phyloP scores from a whole-genome alignment of 2,888 invertebrate species.

The Andrena marginata region DNA sequence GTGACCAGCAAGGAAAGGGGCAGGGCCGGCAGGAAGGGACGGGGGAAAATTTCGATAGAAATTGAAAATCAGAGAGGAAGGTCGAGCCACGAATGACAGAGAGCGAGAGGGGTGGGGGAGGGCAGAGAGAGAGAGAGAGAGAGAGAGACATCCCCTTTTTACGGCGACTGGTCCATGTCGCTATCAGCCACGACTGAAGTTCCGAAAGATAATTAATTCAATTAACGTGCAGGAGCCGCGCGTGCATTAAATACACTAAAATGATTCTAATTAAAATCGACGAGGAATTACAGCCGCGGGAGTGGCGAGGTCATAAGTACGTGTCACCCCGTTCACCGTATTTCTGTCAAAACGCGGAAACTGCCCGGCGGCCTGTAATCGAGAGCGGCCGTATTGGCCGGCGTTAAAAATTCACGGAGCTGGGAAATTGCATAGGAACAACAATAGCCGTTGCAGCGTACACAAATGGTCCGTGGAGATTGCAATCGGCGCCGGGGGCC shows the following conservation, averaged over 20 bases:
- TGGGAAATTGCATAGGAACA: conserved; percentile 56
- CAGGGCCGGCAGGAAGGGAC: background rate
- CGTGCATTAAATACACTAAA: conserved; percentile 67
- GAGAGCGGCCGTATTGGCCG: conserved; percentile 25
- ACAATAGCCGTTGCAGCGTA: conserved; percentile 52
- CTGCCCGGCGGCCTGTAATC: conserved; percentile 28
- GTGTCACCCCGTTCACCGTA: background rate
- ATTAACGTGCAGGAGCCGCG: conserved; percentile 66
- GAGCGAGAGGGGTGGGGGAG: background rate
- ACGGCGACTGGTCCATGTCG: conserved; percentile 2
- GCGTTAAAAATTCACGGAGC: conserved; percentile 59
- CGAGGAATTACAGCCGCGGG: conserved; percentile 33
- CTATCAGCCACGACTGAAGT: conserved; percentile 50
- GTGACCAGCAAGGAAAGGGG: background rate
- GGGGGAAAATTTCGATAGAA: background rate
- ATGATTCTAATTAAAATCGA: conserved; percentile 72
- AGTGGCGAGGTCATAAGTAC: conserved; percentile 16
- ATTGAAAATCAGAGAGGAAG: conserved; percentile 14
- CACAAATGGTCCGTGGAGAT: conserved; percentile 63
- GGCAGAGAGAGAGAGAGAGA: too few relatives aligned
- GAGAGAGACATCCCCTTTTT: conserved; percentile 10
- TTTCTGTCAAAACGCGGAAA: conserved; percentile 26
- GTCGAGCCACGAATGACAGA: background rate
- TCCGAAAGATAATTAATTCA: conserved; percentile 72
- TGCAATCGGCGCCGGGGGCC: conserved; percentile 49